Base-by-base conservation (phyloP, 2,888 invertebrate species). In the Calliphora vomitoria region DNA sequence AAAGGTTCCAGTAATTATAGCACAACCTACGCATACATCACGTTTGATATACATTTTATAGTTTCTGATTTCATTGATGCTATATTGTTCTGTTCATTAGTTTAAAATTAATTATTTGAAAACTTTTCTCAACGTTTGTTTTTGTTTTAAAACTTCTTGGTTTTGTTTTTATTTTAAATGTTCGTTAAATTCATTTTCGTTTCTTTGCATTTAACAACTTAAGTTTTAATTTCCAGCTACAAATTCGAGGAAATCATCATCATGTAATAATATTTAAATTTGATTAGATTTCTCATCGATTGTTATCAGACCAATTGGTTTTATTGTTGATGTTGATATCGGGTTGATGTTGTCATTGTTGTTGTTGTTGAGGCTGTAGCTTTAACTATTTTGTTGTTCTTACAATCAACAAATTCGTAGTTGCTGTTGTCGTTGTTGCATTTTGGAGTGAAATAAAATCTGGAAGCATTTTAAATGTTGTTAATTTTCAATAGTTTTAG, bases 381-480 rank as follows among this genome's bases (percentile, higher is more conserved):
- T 64, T 80, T 38, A 53, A 41, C 55, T 74, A 66, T 53, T 80
- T 74, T 74, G 20, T 15, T 35, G 41, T 60, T 41, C 13, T 64
- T 66, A 35, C 41, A 15, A 58, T 13, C 41, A 55, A 41, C 25
- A 31, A 78, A 31, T 72, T 38, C 18, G 66, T 82, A 25, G 38
- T 66, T 75, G n/a, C 8, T 69, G 25, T 64, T 79, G 50, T 76
- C 20, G 55, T 71, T 75, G 41, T 69, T 75, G 58, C 18, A 25
- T 72, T 66, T 58, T 55, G 13, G 20, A 60, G 55, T 71, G 55
- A 78, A 83, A 83, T 72, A 78, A 85, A 88, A 86, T 82, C 86
- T 88, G 87, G 84, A 86, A 89, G 87, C 87, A 87, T 85, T 88
- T 78, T 83, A 83, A 85, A 85, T 87, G 85, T 71, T 86, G 82